Conservation (phyloP, 2,113 vertebrate species). For the Cyprinodon variegatus region DNA sequence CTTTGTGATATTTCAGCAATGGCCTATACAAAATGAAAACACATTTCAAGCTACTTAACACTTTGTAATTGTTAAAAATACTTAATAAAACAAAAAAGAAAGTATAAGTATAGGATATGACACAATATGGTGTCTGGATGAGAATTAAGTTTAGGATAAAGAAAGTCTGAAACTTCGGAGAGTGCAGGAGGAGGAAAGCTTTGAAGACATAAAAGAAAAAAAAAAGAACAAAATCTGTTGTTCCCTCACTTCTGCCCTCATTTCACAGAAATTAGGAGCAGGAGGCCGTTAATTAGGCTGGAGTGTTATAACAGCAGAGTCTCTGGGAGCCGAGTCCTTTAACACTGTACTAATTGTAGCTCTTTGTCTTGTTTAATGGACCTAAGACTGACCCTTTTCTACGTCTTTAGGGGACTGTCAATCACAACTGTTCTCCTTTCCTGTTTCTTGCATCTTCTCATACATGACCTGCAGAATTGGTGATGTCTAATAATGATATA, state of each 20-base stretch:
- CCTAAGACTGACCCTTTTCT: slow-evolving; percentile 14
- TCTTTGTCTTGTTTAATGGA: slow-evolving; percentile 25
- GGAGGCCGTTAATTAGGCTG: slow-evolving; percentile 61
- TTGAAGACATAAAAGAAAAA: slow-evolving; percentile 13
- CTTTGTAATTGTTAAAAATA: not conserved
- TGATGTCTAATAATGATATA: slow-evolving; percentile 55
- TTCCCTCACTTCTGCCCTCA: slow-evolving; percentile 44
- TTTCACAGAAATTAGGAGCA: slow-evolving; percentile 65
- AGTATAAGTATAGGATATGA: no score
- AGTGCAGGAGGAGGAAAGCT: not conserved
- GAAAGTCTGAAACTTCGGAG: slow-evolving; percentile 3
- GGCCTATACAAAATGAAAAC: no score
- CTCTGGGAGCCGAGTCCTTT: slow-evolving; percentile 51
- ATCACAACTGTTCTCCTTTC: slow-evolving; percentile 20
- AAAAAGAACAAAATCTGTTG: slow-evolving; percentile 27
- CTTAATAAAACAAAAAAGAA: not conserved
- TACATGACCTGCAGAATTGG: slow-evolving; percentile 35
- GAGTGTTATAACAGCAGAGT: slow-evolving; percentile 27
- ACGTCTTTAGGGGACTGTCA: slow-evolving; percentile 3
- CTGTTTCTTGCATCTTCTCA: not conserved
- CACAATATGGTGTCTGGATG: not conserved
- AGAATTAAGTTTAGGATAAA: not conserved
- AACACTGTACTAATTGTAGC: slow-evolving; percentile 45
- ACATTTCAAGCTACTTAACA: no score
- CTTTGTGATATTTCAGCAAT: no score